Evolutionary conservation across 2,797 vertebrate species (phyloP), one percentile per base, ranked within the genome.

Genomic region (Hyperoplus immaculatus): DNA sequence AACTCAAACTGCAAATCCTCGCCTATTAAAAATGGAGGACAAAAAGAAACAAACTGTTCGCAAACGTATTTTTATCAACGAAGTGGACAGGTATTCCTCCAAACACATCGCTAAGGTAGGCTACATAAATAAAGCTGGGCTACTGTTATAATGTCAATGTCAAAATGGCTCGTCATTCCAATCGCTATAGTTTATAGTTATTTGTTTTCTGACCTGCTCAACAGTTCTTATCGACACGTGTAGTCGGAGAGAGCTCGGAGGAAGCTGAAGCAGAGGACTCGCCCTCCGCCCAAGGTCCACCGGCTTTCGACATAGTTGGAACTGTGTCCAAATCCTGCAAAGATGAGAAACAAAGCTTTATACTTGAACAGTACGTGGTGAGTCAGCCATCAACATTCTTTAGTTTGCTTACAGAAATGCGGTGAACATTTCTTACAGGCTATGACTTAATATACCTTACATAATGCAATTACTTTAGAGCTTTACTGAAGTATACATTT

Each of bases 81-180:
- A 95, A 38, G 90, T 98, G n/a, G 97, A 98, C 84, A 89, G 81
- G 0, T 98, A 95, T 84, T 95, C 95, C 36, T 97, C 96, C 67
- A 87, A 84, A 72, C 82, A 84, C 81, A 92, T 98, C n/a, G 97
- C 96, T 0, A 83, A 97, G 96, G 98, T 98, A 6, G 29, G 38
- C 12, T 41, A 39, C 4, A 2, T 36, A 12, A 62, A 42, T 0
- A 9, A 18, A n/a, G 38, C 9, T n/a, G 5, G 4, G 18, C 2
- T 18, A 6, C 50, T 36, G 1, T 3, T 1, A 1, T 21, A 36
- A 41, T 4, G 0, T 10, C 4, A 3, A 4, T 36, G 4, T 41
- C 29, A 8, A 53, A 9, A 5, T 3, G 12, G 13, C 3, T 2
- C 0, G 9, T 13, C 29, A 1, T 43, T 13, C 29, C 29, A 29